phyloP scores from a whole-genome alignment of 2,113 vertebrate genomes.

The Acanthisitta chloris region DNA sequence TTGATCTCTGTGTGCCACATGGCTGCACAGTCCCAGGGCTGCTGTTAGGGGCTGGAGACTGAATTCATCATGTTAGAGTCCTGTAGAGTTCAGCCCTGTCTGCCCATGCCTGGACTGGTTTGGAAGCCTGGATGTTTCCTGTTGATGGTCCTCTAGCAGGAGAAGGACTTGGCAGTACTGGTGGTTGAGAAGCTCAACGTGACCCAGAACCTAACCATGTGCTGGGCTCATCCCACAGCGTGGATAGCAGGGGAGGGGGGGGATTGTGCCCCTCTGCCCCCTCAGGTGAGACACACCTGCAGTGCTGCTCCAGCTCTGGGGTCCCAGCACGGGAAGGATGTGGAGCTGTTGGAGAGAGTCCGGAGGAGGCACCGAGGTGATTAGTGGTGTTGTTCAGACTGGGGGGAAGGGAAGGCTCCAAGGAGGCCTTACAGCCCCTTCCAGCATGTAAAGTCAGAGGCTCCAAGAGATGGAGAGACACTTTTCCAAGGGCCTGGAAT shows the following conservation, averaged over 20 bases:
- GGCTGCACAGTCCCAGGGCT: background rate
- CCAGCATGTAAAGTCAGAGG: no score
- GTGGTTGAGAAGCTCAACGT: background rate
- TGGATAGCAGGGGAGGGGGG: background rate
- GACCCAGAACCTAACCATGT: background rate
- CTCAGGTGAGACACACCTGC: background rate
- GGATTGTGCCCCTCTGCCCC: background rate
- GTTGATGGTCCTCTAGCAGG: background rate
- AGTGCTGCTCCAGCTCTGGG: background rate
- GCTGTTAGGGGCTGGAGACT: background rate
- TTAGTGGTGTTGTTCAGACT: rapidly evolving
- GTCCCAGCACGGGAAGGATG: background rate
- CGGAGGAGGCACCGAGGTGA: background rate
- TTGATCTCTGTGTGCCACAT: rapidly evolving
- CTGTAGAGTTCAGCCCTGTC: rapidly evolving
- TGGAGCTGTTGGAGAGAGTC: background rate
- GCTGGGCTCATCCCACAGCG: background rate
- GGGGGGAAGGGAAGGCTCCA: background rate
- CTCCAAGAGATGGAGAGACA: background rate
- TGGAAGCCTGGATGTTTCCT: background rate
- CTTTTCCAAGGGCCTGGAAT: background rate
- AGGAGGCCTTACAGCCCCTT: no score
- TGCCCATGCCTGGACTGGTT: rapidly evolving
- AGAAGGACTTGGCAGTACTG: background rate
- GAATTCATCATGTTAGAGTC: rapidly evolving